These are phyloP conservation scores for Hippocampus comes DNA, from an alignment of 2,113 vertebrate genomes.

Conservation along the genomic window DNA sequence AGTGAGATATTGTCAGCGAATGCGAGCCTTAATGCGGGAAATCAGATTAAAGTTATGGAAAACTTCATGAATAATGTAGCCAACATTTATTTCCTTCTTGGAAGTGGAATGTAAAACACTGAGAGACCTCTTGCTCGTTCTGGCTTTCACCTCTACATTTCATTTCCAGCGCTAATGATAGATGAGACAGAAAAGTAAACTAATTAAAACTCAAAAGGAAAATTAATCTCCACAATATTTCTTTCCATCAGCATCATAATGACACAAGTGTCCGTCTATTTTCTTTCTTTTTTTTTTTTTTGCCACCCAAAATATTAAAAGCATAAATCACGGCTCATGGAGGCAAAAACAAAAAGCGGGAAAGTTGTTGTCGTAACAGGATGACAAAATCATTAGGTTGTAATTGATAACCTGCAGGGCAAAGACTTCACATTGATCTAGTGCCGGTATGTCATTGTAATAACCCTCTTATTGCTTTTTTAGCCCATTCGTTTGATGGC, in stretches of 20 bases:
- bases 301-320: constrained; percentile 1
- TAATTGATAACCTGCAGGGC: constrained; percentile 4
- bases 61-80: constrained; percentile 11
- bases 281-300: background rate
- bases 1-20: constrained; percentile 9
- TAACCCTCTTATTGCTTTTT: constrained; percentile 11
- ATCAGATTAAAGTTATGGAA: constrained; percentile 7
- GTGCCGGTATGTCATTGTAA: background rate
- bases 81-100: constrained; percentile 1
- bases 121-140: background rate
- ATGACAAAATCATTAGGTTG: constrained; percentile 6
- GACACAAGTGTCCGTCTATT: background rate
- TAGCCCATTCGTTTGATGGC: constrained; percentile 3
- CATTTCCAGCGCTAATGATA: constrained; percentile 2
- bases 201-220: constrained; percentile 5
- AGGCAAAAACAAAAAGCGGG: background rate
- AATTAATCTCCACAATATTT: constrained; percentile 9
- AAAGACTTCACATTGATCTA: constrained; percentile 9
- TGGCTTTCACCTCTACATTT: background rate
- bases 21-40: background rate
- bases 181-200: constrained; percentile 2
- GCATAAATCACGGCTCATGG: background rate
- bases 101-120: constrained; percentile 8
- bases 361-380: constrained; percentile 3
- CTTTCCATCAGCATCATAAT: constrained; percentile 5